Evolutionary conservation across 2,113 vertebrate genomes (phyloP).

Genomic region (Eulemur macaco): DNA sequence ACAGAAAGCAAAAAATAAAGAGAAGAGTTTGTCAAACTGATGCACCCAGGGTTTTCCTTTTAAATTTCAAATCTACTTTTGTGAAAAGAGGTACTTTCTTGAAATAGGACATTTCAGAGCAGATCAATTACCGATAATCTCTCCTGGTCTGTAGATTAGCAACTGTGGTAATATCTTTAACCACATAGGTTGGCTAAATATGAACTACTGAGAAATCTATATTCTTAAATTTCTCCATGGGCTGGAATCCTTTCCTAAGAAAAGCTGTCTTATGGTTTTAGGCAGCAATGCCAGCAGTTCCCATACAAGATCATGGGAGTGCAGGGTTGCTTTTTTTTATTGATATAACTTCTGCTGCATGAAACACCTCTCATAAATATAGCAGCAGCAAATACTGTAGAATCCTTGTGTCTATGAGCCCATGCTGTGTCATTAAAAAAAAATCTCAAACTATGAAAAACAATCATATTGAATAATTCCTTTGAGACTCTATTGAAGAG

Average conservation of each 20-base stretch:
- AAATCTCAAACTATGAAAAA: conserved; percentile 60
- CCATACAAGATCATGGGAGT: conserved; percentile 4
- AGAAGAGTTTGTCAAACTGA: neutral
- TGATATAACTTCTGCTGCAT: neutral
- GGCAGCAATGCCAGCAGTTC: neutral
- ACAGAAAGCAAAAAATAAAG: neutral
- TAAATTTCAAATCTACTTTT: conserved; percentile 22
- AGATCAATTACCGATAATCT: neutral
- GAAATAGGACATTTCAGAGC: conserved; percentile 44
- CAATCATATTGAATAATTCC: conserved; percentile 53
- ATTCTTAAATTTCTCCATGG: neutral
- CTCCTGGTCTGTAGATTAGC: neutral
- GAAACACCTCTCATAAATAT: conserved; percentile 20
- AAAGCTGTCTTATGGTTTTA: conserved; percentile 15
- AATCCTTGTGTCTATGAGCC: neutral
- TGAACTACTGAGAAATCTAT: neutral
- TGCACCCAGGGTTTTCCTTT: neutral
- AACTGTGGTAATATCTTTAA: neutral
- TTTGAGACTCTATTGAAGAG: conserved; percentile 57
- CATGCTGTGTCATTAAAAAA: conserved; percentile 16
- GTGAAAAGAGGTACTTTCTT: neutral
- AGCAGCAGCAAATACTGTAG: neutral
- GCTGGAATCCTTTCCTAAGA: neutral
- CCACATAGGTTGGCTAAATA: neutral
- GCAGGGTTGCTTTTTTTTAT: neutral